Evolutionary conservation across 2,888 invertebrate species (phyloP).

Genomic region (Acrobeloides nanus): DNA sequence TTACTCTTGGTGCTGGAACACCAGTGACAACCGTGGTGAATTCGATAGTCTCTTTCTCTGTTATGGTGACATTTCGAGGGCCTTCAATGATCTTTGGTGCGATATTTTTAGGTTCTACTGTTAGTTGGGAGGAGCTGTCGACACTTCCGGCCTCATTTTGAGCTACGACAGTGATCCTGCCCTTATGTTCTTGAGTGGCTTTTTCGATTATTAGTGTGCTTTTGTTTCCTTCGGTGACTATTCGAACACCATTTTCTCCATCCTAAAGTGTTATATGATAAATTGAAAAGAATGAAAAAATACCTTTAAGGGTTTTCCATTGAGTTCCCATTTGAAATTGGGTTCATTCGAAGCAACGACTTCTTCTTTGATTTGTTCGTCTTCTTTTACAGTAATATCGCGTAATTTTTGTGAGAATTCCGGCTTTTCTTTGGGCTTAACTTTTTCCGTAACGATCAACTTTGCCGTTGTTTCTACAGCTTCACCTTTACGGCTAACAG

Average conservation of each 20-base stretch:
- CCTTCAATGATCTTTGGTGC: constrained; percentile 26
- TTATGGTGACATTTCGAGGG: constrained; percentile 22
- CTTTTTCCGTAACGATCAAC: constrained; percentile 29
- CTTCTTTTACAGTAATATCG: constrained; percentile 66
- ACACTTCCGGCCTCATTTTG: constrained; percentile 37
- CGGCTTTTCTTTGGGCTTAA: constrained; percentile 61
- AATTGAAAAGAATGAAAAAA: not conserved
- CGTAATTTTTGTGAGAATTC: constrained; percentile 76
- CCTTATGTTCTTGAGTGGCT: constrained; percentile 66
- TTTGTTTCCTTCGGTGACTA: constrained; percentile 34
- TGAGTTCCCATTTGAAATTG: constrained; percentile 65
- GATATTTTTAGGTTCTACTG: constrained; percentile 16
- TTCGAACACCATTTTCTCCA: constrained; percentile 36
- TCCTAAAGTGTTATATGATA: constrained; percentile 16
- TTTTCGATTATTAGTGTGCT: constrained; percentile 66
- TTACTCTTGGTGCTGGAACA: constrained; percentile 44
- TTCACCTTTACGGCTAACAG: constrained; percentile 21
- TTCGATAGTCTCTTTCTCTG: constrained; percentile 18
- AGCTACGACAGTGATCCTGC: constrained; percentile 30
- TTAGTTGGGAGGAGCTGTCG: constrained; percentile 25
- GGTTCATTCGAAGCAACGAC: constrained; percentile 58
- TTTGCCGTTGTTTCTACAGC: constrained; percentile 28
- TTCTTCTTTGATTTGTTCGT: constrained; percentile 38
- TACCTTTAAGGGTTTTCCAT: constrained; percentile 33
- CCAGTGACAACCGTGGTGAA: constrained; percentile 31